Percentiles rank a stretch among this genome's conserved stretches.
These are phyloP conservation scores for Catajapyx aquilonaris DNA, from an alignment of 1,140 invertebrate genomes.

Conservation along the genomic window DNA sequence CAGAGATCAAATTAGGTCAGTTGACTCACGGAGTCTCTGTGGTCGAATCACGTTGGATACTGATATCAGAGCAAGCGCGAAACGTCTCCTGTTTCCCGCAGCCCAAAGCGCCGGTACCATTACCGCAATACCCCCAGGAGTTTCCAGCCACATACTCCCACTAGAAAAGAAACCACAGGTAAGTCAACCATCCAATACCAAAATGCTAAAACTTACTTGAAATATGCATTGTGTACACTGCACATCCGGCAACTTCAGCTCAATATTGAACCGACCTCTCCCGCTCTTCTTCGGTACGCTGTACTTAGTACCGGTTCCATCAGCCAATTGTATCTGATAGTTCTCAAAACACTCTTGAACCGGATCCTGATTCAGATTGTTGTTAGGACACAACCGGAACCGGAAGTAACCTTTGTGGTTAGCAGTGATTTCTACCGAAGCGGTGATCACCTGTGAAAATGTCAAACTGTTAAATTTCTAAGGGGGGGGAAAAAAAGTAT, in stretches of 20 bases:
- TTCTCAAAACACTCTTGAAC: slow-evolving; percentile 56
- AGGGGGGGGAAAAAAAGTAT: background rate
- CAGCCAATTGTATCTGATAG: slow-evolving; percentile 5
- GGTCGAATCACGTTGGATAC: slow-evolving; percentile 23
- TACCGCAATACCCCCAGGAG: slow-evolving; percentile 14
- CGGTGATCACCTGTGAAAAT: slow-evolving; percentile 6
- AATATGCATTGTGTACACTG: background rate
- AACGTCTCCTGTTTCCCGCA: slow-evolving; percentile 45
- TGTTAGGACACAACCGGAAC: slow-evolving; percentile 56
- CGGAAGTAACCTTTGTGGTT: slow-evolving; percentile 51
- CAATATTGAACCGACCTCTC: background rate
- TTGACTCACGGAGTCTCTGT: too few species aligned
- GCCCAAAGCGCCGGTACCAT: slow-evolving; percentile 20
- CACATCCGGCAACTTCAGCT: background rate
- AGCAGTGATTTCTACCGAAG: slow-evolving; percentile 9
- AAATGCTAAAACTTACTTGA: background rate
- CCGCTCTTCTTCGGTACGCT: background rate
- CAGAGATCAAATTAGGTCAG: too few species aligned
- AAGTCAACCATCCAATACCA: background rate
- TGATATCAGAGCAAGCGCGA: slow-evolving; percentile 41
- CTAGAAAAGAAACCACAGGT: background rate
- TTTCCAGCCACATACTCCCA: slow-evolving; percentile 9
- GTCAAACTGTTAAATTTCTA: background rate
- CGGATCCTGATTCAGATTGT: slow-evolving; percentile 19
- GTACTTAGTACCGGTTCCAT: background rate